Conservation (phyloP, 2,113 vertebrate genomes). For the Physeter macrocephalus region DNA sequence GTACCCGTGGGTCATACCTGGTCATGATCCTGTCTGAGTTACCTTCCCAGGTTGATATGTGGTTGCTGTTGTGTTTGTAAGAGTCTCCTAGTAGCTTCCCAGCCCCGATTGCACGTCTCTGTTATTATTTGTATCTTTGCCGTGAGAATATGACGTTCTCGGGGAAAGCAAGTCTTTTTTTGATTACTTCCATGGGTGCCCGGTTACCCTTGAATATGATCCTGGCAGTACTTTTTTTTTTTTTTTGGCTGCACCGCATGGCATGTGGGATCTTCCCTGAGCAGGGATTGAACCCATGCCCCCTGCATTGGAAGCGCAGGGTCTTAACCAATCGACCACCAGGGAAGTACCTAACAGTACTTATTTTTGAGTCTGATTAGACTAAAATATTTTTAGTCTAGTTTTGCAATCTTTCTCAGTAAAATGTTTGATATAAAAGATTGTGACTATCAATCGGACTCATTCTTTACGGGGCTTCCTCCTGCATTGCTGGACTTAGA, state of each 20-base stretch:
- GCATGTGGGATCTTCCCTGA: too few species aligned
- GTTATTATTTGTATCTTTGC: not conserved
- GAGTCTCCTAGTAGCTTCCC: not conserved
- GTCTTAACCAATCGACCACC: too few species aligned
- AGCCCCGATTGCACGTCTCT: fast-evolving
- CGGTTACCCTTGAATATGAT: too few species aligned
- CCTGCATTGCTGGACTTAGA: not conserved
- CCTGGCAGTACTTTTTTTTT: too few species aligned
- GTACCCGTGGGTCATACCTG: not conserved
- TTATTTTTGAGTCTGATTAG: not conserved
- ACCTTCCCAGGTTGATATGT: not conserved
- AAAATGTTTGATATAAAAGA: not conserved
- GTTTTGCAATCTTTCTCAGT: not conserved
- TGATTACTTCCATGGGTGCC: not conserved
- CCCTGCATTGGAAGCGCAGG: too few species aligned
- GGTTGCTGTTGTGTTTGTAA: not conserved
- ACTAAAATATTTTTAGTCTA: not conserved
- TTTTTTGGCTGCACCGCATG: too few species aligned
- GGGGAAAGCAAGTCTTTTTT: not conserved
- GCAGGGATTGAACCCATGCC: too few species aligned
- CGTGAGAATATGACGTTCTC: not conserved
- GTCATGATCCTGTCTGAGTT: too few species aligned
- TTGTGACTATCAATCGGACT: not conserved
- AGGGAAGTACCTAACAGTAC: not conserved
- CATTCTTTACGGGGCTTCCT: not conserved